phyloP scores from a whole-genome alignment of 2,113 vertebrate species.

The Nematolebias whitei region DNA sequence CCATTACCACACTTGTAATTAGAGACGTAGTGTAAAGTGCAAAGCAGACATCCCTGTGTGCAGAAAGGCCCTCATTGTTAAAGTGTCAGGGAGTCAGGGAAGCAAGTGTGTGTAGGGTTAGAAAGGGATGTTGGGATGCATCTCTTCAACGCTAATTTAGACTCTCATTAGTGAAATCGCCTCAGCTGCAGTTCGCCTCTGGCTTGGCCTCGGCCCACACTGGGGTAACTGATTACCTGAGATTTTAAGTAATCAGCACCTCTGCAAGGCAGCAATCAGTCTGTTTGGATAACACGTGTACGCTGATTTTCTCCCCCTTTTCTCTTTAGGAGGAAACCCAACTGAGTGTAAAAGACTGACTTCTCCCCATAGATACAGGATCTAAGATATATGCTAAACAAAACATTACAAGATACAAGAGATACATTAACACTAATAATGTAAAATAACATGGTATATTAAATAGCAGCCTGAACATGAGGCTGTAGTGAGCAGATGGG shows the following conservation, averaged over 20 bases:
- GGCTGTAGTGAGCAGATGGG: no score
- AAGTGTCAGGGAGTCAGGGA: slow-evolving; percentile 63
- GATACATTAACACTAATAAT: no score
- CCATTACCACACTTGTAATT: slow-evolving; percentile 76
- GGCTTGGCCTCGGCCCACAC: slow-evolving; percentile 58
- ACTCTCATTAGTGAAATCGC: slow-evolving; percentile 59
- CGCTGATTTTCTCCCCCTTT: slow-evolving; percentile 24
- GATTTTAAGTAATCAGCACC: slow-evolving; percentile 66
- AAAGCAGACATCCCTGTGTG: slow-evolving; percentile 50
- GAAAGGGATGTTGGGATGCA: slow-evolving; percentile 30
- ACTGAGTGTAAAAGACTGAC: slow-evolving; percentile 7
- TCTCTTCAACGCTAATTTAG: slow-evolving; percentile 61
- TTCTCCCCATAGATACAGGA: not conserved
- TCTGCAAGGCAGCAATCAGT: slow-evolving; percentile 64
- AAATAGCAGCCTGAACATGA: no score
- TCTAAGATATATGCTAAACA: no score
- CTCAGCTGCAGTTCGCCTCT: slow-evolving; percentile 49
- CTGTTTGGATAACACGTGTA: slow-evolving; percentile 56
- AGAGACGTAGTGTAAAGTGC: slow-evolving; percentile 69
- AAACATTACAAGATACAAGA: no score
- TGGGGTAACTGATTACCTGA: slow-evolving; percentile 58
- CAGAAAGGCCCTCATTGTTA: slow-evolving; percentile 59
- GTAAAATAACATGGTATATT: no score
- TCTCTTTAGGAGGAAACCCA: slow-evolving; percentile 26
- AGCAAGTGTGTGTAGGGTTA: slow-evolving; percentile 5